Evolutionary conservation across 2,113 vertebrate genomes (phyloP).

Genomic region (Pelobates fuscus): DNA sequence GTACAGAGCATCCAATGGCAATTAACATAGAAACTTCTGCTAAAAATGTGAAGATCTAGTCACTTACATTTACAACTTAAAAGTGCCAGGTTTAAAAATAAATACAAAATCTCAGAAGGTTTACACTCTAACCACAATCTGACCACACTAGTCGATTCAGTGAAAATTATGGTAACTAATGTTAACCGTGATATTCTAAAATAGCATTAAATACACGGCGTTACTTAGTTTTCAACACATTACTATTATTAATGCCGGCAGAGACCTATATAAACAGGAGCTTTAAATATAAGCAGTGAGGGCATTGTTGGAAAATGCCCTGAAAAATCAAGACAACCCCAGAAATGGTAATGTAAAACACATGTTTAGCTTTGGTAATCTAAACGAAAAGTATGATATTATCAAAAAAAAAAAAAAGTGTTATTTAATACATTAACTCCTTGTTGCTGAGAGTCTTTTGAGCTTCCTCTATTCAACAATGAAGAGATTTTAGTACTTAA

Average conservation of each 20-base stretch:
- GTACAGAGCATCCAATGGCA: too few species aligned
- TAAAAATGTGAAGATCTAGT: neutral
- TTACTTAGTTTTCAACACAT: neutral
- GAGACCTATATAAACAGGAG: neutral
- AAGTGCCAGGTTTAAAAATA: neutral
- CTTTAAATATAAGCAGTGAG: neutral
- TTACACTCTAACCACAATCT: neutral
- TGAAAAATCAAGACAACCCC: too few species aligned
- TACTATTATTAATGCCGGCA: neutral
- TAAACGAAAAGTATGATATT: too few species aligned
- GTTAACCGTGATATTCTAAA: neutral
- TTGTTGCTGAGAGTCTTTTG: too few species aligned
- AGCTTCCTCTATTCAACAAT: too few species aligned
- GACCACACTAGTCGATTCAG: neutral
- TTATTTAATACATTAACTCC: too few species aligned
- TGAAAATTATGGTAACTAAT: neutral
- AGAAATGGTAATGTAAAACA: too few species aligned
- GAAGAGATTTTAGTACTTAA: too few species aligned
- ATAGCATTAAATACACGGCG: neutral
- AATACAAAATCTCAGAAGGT: neutral
- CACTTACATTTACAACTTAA: neutral
- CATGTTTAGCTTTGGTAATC: too few species aligned
- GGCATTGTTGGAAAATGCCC: neutral
- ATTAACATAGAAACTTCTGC: too few species aligned
- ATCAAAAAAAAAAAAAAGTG: too few species aligned